Conservation (phyloP, 2,113 vertebrate species). For the Ctenomys sociabilis region DNA sequence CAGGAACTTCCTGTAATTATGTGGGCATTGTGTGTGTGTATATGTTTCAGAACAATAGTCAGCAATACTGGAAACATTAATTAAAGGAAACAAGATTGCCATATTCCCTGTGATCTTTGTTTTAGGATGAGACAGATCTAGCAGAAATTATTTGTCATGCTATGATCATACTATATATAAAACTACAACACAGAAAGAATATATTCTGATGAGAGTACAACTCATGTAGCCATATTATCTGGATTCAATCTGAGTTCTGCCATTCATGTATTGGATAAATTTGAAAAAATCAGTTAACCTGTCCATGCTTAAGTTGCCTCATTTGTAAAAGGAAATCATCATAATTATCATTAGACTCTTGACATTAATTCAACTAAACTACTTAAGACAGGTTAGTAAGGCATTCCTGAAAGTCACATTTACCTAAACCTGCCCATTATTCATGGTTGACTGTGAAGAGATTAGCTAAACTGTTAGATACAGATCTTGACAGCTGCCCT, state of each 20-base stretch:
- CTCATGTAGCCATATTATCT: background rate
- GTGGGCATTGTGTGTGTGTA: background rate
- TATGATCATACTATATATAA: background rate
- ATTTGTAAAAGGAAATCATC: background rate
- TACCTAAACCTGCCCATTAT: background rate
- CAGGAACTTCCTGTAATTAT: background rate
- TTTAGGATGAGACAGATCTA: background rate
- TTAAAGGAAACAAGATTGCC: background rate
- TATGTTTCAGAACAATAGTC: background rate
- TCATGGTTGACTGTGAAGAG: background rate
- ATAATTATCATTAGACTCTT: background rate
- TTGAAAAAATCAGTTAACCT: background rate
- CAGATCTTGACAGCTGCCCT: background rate
- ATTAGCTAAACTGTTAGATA: background rate
- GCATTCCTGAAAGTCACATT: background rate
- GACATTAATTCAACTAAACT: background rate
- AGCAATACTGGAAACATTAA: background rate
- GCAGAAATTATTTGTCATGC: background rate
- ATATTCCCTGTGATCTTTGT: background rate
- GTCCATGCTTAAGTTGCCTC: background rate
- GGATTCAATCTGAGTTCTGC: background rate
- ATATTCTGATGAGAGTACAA: background rate
- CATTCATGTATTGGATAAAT: background rate
- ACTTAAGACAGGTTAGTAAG: background rate
- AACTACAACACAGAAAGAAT: background rate